These are phyloP conservation scores for Pemphigus obesinymphae DNA, from an alignment of 1,140 invertebrate genomes.

Conservation along the genomic window DNA sequence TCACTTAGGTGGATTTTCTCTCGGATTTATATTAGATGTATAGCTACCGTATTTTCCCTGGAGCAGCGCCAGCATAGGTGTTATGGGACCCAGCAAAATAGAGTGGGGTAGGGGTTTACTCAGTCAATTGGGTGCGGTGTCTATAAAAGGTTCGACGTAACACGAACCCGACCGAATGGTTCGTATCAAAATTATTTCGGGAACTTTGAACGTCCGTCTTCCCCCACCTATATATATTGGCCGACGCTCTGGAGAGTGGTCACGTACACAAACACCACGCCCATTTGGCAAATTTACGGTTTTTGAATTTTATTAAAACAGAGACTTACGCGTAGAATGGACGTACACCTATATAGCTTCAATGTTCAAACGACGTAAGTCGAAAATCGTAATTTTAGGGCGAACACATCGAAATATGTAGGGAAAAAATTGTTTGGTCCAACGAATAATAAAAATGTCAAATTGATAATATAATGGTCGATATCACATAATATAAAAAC, in stretches of 20 bases:
- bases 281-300: slow-evolving; percentile 21
- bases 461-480: no score
- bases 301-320: slow-evolving; percentile 30
- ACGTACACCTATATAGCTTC: no score
- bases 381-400: no score
- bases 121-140: slow-evolving; percentile 24
- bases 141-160: slow-evolving; percentile 40
- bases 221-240: neutral
- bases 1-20: neutral
- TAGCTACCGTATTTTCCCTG: neutral
- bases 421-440: no score
- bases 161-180: slow-evolving; percentile 34
- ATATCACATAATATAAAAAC: no score
- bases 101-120: slow-evolving; percentile 1
- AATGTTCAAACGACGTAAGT: no score
- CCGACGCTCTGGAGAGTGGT: slow-evolving; percentile 8
- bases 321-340: neutral
- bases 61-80: slow-evolving; percentile 23
- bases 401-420: no score
- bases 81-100: neutral
- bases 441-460: no score
- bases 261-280: neutral
- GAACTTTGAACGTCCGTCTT: slow-evolving; percentile 7
- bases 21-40: neutral
- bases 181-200: slow-evolving; percentile 29